Evolutionary conservation across 2,113 vertebrate species (phyloP), one percentile per base, ranked within the genome.

Genomic region (Microtus oregoni): DNA sequence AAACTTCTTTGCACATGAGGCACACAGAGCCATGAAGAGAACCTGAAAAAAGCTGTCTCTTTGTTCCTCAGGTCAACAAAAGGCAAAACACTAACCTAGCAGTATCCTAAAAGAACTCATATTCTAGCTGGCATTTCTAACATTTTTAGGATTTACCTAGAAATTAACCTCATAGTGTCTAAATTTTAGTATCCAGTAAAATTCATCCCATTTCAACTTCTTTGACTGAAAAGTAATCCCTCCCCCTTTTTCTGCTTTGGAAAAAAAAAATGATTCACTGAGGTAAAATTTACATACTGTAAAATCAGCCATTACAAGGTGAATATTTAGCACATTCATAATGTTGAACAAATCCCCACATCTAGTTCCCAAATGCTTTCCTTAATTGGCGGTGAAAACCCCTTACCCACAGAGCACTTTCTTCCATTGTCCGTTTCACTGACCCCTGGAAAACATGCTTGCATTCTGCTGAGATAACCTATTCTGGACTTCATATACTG

Each of bases 11-110:
- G 61, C 67, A 79, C 12, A 6, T 1, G 12, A n/a, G 4, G 14
- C 12, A 26, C 0, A 0, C 14, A 63, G 35, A 41, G 20, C 5
- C 22, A 38, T 92, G 47, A 32, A 67, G 50, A 58, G 38, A 81
- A 3, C 22, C 47, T 2, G 14, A 77, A n/a, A 97, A 88, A 97
- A 88, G 61, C 77, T 38, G 14, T 89, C 91, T 61, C 79, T 96
- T 86, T 72, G 92, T 89, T 77, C 72, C 5, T 58, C 58, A 8
- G 85, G 0, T 0, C 24, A 91, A 79, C 26, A 86, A 89, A 85
- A 88, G 38, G 26, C 47, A 70, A 91, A 73, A 67, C 35, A 13
- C n/a, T 89, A 7, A 6, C 61, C 32, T 61, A 70, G 87, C 13
- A 88, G 28, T 44, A 72, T 55, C 73, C 94, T 93, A 86, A n/a